Percentiles rank a stretch among this genome's conserved stretches.
These are phyloP conservation scores for Protosalanx chinensis DNA, from an alignment of 2,797 vertebrate species.

Conservation along the genomic window DNA sequence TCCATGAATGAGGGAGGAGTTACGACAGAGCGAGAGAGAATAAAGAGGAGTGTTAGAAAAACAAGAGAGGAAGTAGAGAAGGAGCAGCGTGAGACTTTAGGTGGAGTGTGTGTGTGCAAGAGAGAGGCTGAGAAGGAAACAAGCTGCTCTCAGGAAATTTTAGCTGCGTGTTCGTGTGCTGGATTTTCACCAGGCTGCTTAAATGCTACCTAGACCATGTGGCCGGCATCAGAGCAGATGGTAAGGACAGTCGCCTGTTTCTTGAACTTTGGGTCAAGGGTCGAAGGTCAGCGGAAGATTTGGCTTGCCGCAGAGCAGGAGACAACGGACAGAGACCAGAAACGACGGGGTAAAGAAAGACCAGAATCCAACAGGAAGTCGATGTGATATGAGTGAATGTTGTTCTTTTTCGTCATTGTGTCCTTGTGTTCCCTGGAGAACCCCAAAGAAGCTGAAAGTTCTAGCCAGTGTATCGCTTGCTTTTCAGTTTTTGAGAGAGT, in stretches of 20 bases:
- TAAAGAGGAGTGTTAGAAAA: neutral
- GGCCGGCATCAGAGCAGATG: constrained; percentile 24
- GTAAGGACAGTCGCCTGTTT: constrained; percentile 22
- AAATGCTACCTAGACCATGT: neutral
- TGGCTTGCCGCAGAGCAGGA: neutral
- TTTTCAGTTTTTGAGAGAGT: neutral
- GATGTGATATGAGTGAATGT: constrained; percentile 2
- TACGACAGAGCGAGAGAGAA: neutral
- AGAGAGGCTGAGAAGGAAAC: neutral
- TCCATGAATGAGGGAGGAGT: neutral
- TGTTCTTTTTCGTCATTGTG: neutral
- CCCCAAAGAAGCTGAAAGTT: constrained; percentile 7
- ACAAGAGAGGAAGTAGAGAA: constrained; percentile 10
- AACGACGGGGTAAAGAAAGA: neutral
- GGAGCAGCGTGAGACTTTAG: neutral
- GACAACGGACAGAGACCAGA: neutral
- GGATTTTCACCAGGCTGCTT: constrained; percentile 5
- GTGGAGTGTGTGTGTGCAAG: constrained; percentile 2
- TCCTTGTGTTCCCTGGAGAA: neutral
- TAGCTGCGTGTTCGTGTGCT: constrained; percentile 16
- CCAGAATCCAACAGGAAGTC: constrained; percentile 27
- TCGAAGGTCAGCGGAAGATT: neutral
- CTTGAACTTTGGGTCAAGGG: neutral
- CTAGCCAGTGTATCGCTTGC: neutral
- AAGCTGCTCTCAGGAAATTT: constrained; percentile 35